These are phyloP conservation scores for Calliphora vicina DNA, from an alignment of 1,140 invertebrate species.

Conservation along the genomic window DNA sequence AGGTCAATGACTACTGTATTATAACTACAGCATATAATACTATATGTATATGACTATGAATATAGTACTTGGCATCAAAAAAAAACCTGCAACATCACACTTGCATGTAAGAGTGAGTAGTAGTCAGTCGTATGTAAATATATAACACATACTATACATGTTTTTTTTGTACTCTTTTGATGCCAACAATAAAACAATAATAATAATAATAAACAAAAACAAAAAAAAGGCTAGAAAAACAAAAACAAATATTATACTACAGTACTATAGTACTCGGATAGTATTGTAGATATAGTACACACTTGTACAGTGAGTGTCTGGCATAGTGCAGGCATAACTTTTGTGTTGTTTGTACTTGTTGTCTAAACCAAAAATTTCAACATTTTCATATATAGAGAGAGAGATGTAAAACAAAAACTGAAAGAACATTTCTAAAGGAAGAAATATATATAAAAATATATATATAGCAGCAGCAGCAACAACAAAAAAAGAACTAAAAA, in stretches of 20 bases:
- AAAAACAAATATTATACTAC: no score
- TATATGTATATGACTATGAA: no score
- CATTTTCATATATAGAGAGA: no score
- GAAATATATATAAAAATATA: no score
- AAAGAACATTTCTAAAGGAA: neutral
- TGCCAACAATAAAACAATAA: neutral
- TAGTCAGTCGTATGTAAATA: neutral
- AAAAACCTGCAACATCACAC: no score
- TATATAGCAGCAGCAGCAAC: neutral
- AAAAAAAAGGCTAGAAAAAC: no score
- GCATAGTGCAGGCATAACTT: neutral
- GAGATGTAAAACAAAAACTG: neutral
- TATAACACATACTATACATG: neutral
- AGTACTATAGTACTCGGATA: no score
- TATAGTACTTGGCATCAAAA: neutral
- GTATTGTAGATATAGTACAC: no score
- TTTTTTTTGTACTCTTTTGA: neutral
- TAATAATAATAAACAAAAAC: neutral
- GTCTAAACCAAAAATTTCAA: neutral
- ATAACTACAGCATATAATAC: neutral
- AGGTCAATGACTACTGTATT: neutral
- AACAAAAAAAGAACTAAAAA: neutral
- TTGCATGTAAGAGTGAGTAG: neutral
- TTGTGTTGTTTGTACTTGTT: neutral
- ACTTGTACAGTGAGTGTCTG: neutral